Evolutionary conservation across 1,140 invertebrate species (phyloP), one percentile per base, ranked within the genome.

Genomic region (Bombus confusus): DNA sequence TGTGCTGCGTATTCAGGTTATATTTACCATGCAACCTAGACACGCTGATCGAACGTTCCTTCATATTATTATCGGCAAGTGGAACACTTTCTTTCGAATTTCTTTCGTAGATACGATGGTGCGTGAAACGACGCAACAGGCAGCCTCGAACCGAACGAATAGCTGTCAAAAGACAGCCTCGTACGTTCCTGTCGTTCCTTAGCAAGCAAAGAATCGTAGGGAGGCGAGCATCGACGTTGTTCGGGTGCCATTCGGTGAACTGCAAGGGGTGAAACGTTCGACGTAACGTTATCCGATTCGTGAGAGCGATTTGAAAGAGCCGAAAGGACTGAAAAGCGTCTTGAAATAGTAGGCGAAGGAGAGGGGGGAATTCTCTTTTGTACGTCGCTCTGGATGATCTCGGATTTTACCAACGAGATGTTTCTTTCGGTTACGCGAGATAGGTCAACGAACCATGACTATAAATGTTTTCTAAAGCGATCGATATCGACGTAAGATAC

Each of bases 1-100:
- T 28, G 74, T 72, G 0, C 3, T 52, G 28, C 31, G 68, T 86
- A 89, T 88, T 68, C 83, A 75, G 88, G 86, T 87, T 86, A 79
- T 77, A 85, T 86, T 82, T 80, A 74, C 87, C 39, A 91, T 91
- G 85, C 89, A 66, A 68, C 52, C 64, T 62, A 41, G 68, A 22
- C 69, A 62, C 28, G 47, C 5, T 22, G 47, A 52, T 52, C 5
- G 47, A 22, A 52, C 31, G 57, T 52, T 41, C n/a, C 2, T 62
- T 47, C 25, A 72, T 39, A 15, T 28, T 18, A 10, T 28, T 25
- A 37, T 12, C 10, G 43, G 0, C 18, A 71, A 76, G 72, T 82
- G 22, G 85, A 76, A 82, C 84, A 82, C 85, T 86, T 82, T 86
- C 85, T 77, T 86, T 52, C n/a, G 41, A 52, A 78, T 43, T 76